phyloP scores from a whole-genome alignment of 2,888 invertebrate species.

The Podotricha telesiphe region DNA sequence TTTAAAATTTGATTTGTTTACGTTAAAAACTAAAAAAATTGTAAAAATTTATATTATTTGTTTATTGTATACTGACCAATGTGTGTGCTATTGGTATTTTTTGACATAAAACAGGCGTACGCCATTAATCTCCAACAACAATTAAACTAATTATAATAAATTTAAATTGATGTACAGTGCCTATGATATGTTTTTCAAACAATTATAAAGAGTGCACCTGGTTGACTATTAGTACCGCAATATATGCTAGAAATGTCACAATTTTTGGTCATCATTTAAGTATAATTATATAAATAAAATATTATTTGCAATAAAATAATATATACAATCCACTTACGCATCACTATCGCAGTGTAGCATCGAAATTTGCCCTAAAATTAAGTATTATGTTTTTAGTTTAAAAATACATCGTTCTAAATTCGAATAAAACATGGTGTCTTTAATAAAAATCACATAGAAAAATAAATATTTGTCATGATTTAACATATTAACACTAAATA shows the following conservation, averaged over 20 bases:
- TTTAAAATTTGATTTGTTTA: constrained; percentile 13
- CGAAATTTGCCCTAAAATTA: constrained; percentile 50
- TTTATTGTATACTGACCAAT: constrained; percentile 15
- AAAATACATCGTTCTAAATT: neutral
- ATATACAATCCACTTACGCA: constrained; percentile 61
- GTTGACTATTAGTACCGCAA: constrained; percentile 33
- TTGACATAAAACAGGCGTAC: constrained; percentile 8
- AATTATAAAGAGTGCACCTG: constrained; percentile 34
- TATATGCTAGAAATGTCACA: constrained; percentile 25
- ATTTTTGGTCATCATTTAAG: constrained; percentile 35
- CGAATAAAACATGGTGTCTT: constrained; percentile 15
- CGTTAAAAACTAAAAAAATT: constrained; percentile 14
- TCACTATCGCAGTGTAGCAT: constrained; percentile 6
- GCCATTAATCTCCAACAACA: constrained; percentile 25
- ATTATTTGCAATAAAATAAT: constrained; percentile 43
- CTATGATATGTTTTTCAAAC: constrained; percentile 39
- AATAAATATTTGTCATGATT: constrained; percentile 81
- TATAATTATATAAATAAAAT: constrained; percentile 38
- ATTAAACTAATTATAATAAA: constrained; percentile 23
- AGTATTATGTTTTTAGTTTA: constrained; percentile 1
- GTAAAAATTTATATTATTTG: constrained; percentile 2
- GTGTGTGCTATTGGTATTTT: neutral
- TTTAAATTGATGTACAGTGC: constrained; percentile 34
- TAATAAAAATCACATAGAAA: constrained; percentile 54
- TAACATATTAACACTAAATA: constrained; percentile 68